phyloP scores from a whole-genome alignment of 2,113 vertebrate genomes.

The Leptobrachium leishanense region DNA sequence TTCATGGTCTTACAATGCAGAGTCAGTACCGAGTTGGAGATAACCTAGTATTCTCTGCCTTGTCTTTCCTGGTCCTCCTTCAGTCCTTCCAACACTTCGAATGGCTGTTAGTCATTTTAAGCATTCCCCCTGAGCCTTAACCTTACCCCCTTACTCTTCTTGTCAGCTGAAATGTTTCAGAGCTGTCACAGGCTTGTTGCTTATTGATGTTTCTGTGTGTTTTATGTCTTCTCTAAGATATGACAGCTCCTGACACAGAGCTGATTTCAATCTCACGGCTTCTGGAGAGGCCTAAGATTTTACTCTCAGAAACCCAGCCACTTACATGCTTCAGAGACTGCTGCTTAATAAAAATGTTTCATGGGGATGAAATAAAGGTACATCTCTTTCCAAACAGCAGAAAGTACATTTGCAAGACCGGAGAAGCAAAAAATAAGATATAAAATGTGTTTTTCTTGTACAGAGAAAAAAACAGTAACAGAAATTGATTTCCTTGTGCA shows the following conservation, averaged over 20 bases:
- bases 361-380: slow-evolving; percentile 79
- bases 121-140: slow-evolving; percentile 90
- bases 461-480: slow-evolving; percentile 80
- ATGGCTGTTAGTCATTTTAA: slow-evolving; percentile 85
- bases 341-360: slow-evolving; percentile 91
- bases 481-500: slow-evolving; percentile 80
- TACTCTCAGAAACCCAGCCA: slow-evolving; percentile 68
- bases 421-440: slow-evolving; percentile 47
- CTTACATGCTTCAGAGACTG: slow-evolving; percentile 71
- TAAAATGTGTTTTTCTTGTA: slow-evolving; percentile 75
- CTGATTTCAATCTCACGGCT: slow-evolving; percentile 96
- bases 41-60: slow-evolving; percentile 98
- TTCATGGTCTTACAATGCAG: slow-evolving; percentile 78
- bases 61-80: slow-evolving; percentile 84
- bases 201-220: slow-evolving; percentile 99
- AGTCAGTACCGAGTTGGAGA: slow-evolving; percentile 86
- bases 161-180: slow-evolving; percentile 81
- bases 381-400: slow-evolving; percentile 68
- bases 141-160: slow-evolving; percentile 90
- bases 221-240: slow-evolving; percentile 97
- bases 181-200: slow-evolving; percentile 98
- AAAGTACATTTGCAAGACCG: slow-evolving; percentile 79
- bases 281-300: slow-evolving; percentile 74
- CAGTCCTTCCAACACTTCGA: slow-evolving; percentile 90
- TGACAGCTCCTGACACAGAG: slow-evolving; percentile 92